Conservation (phyloP, 2,113 vertebrate species). For the Colaptes auratus region DNA sequence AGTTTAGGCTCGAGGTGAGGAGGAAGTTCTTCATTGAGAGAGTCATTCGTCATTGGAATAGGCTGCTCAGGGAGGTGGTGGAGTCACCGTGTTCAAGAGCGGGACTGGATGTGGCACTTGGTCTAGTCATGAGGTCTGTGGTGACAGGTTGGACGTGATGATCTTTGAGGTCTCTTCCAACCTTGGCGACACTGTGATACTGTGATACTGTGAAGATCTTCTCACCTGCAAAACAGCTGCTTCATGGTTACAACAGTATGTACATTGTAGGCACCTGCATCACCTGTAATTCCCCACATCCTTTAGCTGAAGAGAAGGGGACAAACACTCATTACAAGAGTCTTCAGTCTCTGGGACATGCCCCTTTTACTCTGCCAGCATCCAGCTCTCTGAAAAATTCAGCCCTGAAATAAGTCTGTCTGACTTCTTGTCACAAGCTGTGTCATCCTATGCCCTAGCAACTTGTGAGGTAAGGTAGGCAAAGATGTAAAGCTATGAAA, state of each 20-base stretch:
- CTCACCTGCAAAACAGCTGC: not conserved
- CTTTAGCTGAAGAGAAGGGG: not conserved
- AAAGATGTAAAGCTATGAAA: not conserved
- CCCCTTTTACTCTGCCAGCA: not conserved
- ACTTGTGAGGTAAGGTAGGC: not conserved
- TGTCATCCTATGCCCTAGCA: not conserved
- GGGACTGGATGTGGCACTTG: too few species aligned
- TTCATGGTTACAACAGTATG: accelerated
- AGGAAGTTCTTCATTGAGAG: too few species aligned
- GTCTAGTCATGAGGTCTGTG: too few species aligned
- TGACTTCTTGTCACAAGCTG: not conserved
- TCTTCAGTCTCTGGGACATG: not conserved
- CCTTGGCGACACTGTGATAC: too few species aligned
- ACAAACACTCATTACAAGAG: not conserved
- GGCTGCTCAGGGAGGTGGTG: too few species aligned
- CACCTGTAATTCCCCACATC: accelerated
- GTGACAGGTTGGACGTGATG: too few species aligned
- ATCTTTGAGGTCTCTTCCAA: too few species aligned
- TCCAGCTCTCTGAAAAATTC: not conserved
- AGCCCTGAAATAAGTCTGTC: not conserved
- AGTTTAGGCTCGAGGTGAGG: too few species aligned
- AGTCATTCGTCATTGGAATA: too few species aligned
- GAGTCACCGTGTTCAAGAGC: too few species aligned
- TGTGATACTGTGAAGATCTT: too few species aligned
- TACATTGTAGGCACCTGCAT: not conserved